phyloP scores from a whole-genome alignment of 2,113 vertebrate species.

The Glaucidium brasilianum region DNA sequence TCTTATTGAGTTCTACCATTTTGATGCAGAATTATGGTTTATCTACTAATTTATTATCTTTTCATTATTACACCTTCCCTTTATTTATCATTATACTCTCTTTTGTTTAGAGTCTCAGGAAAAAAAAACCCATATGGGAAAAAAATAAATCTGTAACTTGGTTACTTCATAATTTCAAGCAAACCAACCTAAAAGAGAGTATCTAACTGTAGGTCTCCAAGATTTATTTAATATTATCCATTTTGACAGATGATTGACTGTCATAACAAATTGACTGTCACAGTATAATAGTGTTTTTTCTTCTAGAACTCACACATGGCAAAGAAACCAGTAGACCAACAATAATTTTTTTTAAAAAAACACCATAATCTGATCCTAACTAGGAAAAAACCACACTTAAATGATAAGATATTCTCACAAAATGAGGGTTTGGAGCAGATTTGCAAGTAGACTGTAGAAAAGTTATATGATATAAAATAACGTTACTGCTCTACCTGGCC shows the following conservation, averaged over 20 bases:
- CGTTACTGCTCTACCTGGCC: background rate
- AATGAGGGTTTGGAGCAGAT: background rate
- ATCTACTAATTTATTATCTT: background rate
- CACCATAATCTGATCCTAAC: background rate
- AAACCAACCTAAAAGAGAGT: background rate
- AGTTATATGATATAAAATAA: background rate
- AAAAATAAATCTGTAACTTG: background rate
- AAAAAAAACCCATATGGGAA: background rate
- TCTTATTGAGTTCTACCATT: background rate
- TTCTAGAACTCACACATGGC: background rate
- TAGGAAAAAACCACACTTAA: background rate
- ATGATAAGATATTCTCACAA: background rate
- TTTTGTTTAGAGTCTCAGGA: background rate
- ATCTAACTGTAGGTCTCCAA: background rate
- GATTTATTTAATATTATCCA: background rate
- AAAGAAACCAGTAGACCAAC: background rate
- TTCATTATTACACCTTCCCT: background rate
- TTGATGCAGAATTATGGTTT: background rate
- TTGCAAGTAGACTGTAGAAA: background rate
- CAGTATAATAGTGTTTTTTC: background rate
- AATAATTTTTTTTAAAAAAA: background rate
- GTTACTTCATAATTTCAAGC: background rate
- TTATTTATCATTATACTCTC: background rate
- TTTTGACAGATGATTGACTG: background rate
- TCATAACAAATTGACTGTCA: background rate